Base-by-base conservation (phyloP, 2,113 vertebrate genomes). In the Athene noctua region DNA sequence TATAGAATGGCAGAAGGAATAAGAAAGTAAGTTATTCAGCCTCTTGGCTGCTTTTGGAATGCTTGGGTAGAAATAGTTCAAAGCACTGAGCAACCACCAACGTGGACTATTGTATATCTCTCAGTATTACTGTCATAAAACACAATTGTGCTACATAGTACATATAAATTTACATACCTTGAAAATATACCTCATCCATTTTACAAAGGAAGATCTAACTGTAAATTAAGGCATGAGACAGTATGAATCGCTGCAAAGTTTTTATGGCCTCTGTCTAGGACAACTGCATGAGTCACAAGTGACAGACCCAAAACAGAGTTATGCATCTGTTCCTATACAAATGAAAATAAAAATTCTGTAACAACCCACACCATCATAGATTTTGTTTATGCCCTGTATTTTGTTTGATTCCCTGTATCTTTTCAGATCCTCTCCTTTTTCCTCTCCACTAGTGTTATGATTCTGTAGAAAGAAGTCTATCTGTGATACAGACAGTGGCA, bases 161-260 rank as follows among this genome's bases (percentile, higher is more conserved):
- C 58, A 12, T 65, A 49, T 81, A 44, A 88, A 95, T 95, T 91
- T 84, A 94, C 88, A 94, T 89, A 75, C 70, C 80, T 88, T 77
- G 90, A 83, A 97, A 94, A 97, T 89, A 74, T 20, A 75, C 84
- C 95, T 94, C 90, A 87, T 65, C 71, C 61, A 49, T 88, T 75
- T 92, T 49, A 42, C 80, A 71, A 75, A 95, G 83, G n/a, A 47
- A 79, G n/a, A 44, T 79, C 66, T 63, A 57, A 55, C 79, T 74
- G 59, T 97, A 86, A 94, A 96, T 95, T 36, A 90, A 89, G 77
- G 54, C 84, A 59, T 59, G 91, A 88, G 92, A 34, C 68, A 74
- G 61, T 78, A 1, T 80, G 65, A 77, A 47, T 94, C 4, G 18
- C 90, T 83, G 55, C 91, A 62, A 96, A 89, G 77, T 36, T 97